Base-by-base conservation (phyloP, 2,113 vertebrate species). In the Poeciliopsis retropinna region DNA sequence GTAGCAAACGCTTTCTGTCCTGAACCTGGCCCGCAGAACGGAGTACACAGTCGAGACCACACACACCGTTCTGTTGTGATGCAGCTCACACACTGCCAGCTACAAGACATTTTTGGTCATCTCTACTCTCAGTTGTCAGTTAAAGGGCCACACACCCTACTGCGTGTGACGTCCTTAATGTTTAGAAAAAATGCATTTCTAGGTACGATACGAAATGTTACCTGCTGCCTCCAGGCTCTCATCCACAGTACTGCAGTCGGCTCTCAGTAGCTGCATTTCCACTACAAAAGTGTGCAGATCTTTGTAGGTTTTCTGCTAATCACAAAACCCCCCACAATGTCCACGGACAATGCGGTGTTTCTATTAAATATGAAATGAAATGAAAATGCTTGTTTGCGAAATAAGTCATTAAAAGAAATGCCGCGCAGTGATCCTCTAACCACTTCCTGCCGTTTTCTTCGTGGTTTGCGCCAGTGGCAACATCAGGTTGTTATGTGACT, bases 41-140 rank as follows among this genome's bases (percentile, higher is more conserved):
- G 72, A 70, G 51, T 25, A 61, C 28, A n/a, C 54, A 37, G 54
- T 64, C n/a, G n/a, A 70, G 63, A 29, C 51, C 57, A 44, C 68
- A 32, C 68, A 32, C 70, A 76, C 70, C 61, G 27, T 79, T 76
- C 70, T 78, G 70, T 76, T 81, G 80, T 86, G 74, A 62, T 76
- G 63, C 76, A 76, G 69, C 76, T 29, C 72, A 87, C 80, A 72
- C 69, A 73, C 32, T 37, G 80, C 76, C 86, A 88, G 69, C 86
- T 85, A 67, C 63, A 83, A 88, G 79, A 70, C 79, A 69, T 72
- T 87, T 73, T 80, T 79, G 81, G 70, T 92, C 87, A 90, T 91
- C 76, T 85, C 78, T 87, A 70, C 82, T 88, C 87, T 88, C 87
- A 89, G 80, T 83, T 89, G 83, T 88, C 83, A 75, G 81, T 87